Base-by-base conservation (phyloP, 2,797 vertebrate species). In the Hoplostethus mediterraneus region DNA sequence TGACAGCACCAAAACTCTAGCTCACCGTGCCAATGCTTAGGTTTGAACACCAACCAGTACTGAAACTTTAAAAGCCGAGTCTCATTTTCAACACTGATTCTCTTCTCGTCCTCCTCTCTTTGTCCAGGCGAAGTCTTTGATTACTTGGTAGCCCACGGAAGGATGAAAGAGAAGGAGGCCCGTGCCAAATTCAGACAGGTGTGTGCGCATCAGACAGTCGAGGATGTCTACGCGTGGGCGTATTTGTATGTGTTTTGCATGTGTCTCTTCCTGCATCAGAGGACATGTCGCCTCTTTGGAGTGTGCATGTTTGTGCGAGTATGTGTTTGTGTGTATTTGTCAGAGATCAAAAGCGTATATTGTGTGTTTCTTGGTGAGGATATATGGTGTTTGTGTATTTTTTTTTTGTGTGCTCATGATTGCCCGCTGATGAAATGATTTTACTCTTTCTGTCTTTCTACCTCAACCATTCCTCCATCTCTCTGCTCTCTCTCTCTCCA, bases 121-220 rank as follows among this genome's bases (percentile, higher is more conserved):
- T 65, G 73, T 91, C 33, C 84, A 99, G 98, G 98, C 73, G 98
- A 99, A 90, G 97, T 99, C 53, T 99, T 99, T 89, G 98, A 99
- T 95, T 99, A 99, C 94, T 94, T 99, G 84, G 98, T 99, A 89
- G 98, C 98, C 91, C 98, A 99, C 87, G 98, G 98, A 90, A 95
- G 98, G 94, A 99, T 99, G 98, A 99, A 99, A 94, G 98, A 99
- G 94, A 99, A 99, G 89, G 98, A 99, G 93, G 98, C 98, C 74
- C 96, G 98, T 95, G 96, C 97, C 94, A 99, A 99, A 95, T 99
- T 99, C 95, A 96, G 98, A 97, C 98, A 99, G 97, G 98, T 95
- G 56, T 76, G 87, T 87, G 25, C 67, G 17, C 33, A 11, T 53
- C 21, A 21, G 21, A 21, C 21, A 21, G 21, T 21, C 21, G 21